Conservation (phyloP, 2,113 vertebrate species). For the Meriones unguiculatus region DNA sequence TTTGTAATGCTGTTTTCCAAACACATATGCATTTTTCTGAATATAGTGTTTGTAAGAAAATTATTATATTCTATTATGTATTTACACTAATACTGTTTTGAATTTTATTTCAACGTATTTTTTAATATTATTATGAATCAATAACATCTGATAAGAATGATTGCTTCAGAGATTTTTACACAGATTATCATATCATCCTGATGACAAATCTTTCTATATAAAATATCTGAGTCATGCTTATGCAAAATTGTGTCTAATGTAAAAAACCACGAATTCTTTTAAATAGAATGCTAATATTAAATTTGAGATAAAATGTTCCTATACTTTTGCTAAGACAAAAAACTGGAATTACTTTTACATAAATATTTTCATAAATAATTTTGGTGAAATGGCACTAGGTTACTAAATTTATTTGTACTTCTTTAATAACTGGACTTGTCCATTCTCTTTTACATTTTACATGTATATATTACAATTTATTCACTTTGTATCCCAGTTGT, state of each 20-base stretch:
- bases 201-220: background rate
- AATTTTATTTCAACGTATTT: background rate
- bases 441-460: background rate
- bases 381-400: background rate
- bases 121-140: background rate
- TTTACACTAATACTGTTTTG: background rate
- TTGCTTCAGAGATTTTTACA: background rate
- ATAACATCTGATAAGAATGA: background rate
- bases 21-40: background rate
- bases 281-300: background rate
- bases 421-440: background rate
- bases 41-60: background rate
- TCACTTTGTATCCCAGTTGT: no score
- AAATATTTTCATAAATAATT: background rate
- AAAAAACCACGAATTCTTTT: background rate
- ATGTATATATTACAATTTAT: background rate
- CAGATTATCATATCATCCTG: background rate
- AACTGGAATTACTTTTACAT: background rate
- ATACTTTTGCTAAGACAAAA: background rate
- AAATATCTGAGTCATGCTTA: background rate
- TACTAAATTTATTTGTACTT: slow-evolving; percentile 9
- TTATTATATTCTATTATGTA: background rate
- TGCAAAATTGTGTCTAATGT: background rate
- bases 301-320: background rate
- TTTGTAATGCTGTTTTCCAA: background rate